A percentile compares a stretch with the other conserved stretches of the same genome.
Conservation (phyloP, 2,797 vertebrate genomes). For the Odontamblyopus rebecca region DNA sequence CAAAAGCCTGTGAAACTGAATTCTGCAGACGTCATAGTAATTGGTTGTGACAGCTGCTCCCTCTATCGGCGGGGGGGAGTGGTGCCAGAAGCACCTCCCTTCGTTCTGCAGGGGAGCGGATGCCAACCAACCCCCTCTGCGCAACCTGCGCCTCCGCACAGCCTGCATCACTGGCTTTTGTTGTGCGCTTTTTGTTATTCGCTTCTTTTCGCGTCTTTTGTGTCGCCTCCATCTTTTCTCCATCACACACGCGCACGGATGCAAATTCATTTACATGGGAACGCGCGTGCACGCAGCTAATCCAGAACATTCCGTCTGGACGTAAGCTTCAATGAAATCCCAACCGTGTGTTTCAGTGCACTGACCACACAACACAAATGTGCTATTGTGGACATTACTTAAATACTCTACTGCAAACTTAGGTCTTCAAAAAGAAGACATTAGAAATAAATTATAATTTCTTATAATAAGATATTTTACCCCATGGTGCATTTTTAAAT, state of each 20-base stretch:
- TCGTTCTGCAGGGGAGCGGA: slow-evolving; percentile 41
- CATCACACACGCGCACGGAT: slow-evolving; percentile 33
- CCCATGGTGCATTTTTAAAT: background rate
- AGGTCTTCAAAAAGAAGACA: background rate
- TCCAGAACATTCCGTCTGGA: slow-evolving; percentile 56
- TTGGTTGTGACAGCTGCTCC: slow-evolving; percentile 20
- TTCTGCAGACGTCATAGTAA: background rate
- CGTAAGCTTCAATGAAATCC: background rate
- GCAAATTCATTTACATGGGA: slow-evolving; percentile 35
- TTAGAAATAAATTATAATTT: too few relatives aligned
- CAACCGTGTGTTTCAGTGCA: background rate
- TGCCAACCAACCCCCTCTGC: slow-evolving; percentile 17
- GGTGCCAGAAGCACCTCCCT: slow-evolving; percentile 59
- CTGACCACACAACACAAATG: background rate
- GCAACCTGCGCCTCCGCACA: slow-evolving; percentile 12
- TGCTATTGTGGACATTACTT: background rate
- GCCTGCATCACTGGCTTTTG: background rate
- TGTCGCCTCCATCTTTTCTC: slow-evolving; percentile 2
- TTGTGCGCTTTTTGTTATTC: slow-evolving; percentile 23
- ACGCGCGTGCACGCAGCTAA: background rate
- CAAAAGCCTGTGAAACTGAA: background rate
- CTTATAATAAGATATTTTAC: too few relatives aligned
- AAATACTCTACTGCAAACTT: background rate
- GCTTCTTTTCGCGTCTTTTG: background rate
- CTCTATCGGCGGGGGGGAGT: slow-evolving; percentile 25